Conservation (phyloP, 2,113 vertebrate species). For the Carassius auratus region DNA sequence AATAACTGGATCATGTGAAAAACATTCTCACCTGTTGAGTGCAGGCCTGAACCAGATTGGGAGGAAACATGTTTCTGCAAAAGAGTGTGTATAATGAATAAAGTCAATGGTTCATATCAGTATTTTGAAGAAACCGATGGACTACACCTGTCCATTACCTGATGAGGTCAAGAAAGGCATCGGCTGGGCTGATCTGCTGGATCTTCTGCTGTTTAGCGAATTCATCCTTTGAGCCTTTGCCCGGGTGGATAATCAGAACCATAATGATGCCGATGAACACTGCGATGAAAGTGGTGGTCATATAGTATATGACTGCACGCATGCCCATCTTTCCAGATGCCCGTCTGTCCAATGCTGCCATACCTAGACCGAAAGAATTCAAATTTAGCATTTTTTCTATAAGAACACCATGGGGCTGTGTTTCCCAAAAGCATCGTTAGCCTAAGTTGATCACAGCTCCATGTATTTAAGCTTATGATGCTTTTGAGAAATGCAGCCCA, state of each 20-base stretch:
- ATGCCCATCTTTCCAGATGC: constrained; percentile 98
- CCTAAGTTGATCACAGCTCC: too few species aligned
- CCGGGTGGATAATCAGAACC: constrained; percentile 96
- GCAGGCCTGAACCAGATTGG: constrained; percentile 96
- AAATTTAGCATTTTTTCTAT: background rate
- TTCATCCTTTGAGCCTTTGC: constrained; percentile 93
- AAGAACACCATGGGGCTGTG: background rate
- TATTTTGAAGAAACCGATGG: background rate
- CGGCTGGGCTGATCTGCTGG: constrained; percentile 89
- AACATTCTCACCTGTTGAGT: constrained; percentile 88
- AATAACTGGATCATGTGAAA: background rate
- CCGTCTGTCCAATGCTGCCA: constrained; percentile 95
- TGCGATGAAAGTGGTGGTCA: constrained; percentile 95
- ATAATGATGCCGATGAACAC: constrained; percentile 94
- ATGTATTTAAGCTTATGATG: too few species aligned
- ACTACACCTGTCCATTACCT: constrained; percentile 74
- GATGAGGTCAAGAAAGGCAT: constrained; percentile 96
- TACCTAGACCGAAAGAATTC: constrained; percentile 74
- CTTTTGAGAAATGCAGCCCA: background rate
- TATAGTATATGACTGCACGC: constrained; percentile 95
- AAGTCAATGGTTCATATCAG: background rate
- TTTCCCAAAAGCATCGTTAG: too few species aligned
- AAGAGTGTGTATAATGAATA: constrained; percentile 57
- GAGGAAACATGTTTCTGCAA: constrained; percentile 98
- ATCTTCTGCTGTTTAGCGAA: constrained; percentile 94